Evolutionary conservation across 2,113 vertebrate genomes (phyloP).

Genomic region (Hydrochoerus hydrochaeris): DNA sequence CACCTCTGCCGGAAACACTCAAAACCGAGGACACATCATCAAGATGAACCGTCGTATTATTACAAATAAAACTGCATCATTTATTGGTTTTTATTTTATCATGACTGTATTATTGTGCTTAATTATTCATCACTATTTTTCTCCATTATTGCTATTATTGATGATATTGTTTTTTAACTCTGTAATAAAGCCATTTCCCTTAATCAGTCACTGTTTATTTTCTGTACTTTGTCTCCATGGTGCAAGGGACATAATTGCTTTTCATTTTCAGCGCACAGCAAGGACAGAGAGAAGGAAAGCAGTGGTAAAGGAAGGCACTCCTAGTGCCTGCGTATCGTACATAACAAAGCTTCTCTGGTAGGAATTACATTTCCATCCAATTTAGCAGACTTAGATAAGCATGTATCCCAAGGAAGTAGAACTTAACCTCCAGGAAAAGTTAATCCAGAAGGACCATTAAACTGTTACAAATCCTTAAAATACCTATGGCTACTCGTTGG

Average conservation of each 20-base stretch:
- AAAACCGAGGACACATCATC: neutral
- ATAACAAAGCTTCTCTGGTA: neutral
- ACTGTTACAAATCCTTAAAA: conserved; percentile 85
- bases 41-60: conserved; percentile 45
- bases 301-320: neutral
- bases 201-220: conserved; percentile 76
- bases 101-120: conserved; percentile 53
- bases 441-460: conserved; percentile 84
- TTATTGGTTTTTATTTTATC: conserved; percentile 61
- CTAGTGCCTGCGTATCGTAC: neutral
- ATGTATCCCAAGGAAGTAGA: conserved; percentile 80
- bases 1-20: neutral
- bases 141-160: conserved; percentile 67
- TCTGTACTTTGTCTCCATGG: conserved; percentile 59
- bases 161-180: conserved; percentile 25
- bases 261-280: conserved; percentile 45
- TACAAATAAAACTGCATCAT: conserved; percentile 39
- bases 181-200: conserved; percentile 69
- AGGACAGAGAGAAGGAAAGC: neutral
- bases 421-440: conserved; percentile 66
- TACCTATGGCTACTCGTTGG: conserved; percentile 79
- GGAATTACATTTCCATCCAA: conserved; percentile 77
- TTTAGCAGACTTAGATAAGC: conserved; percentile 72
- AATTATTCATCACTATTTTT: conserved; percentile 76
- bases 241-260: conserved; percentile 42